A percentile compares a stretch with the other conserved stretches of the same genome.
phyloP scores from a whole-genome alignment of 1,140 invertebrate genomes.

The Thaumetopoea pityocampa region DNA sequence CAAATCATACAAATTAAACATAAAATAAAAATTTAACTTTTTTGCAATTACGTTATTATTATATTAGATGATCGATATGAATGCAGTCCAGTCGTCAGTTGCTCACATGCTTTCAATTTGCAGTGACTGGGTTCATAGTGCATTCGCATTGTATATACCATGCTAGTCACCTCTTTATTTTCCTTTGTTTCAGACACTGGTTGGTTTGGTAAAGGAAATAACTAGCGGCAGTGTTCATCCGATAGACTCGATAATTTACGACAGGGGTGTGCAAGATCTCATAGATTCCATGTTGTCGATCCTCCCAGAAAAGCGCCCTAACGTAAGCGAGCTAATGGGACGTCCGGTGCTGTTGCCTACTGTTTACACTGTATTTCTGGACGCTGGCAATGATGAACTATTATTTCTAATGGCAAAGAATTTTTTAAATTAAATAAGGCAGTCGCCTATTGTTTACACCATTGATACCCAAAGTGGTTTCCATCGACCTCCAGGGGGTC shows the following conservation, averaged over 20 bases:
- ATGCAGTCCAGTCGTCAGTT: too few relatives aligned
- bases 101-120: too few relatives aligned
- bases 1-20: too few relatives aligned
- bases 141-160: neutral
- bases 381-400: constrained; percentile 57
- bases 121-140: too few relatives aligned
- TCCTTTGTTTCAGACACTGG: constrained; percentile 69
- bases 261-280: constrained; percentile 70
- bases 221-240: constrained; percentile 69
- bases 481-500: too few relatives aligned
- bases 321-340: constrained; percentile 62
- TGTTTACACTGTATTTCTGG: constrained; percentile 56
- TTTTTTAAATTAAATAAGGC: constrained; percentile 8
- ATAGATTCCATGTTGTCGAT: constrained; percentile 73
- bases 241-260: constrained; percentile 67
- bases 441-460: too few relatives aligned
- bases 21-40: too few relatives aligned
- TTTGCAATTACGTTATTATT: too few relatives aligned
- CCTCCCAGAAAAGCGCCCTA: constrained; percentile 70
- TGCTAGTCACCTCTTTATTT: constrained; percentile 10
- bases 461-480: too few relatives aligned
- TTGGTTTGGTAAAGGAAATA: constrained; percentile 74
- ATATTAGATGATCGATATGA: too few relatives aligned
- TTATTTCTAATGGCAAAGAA: constrained; percentile 37
- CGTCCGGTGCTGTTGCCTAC: constrained; percentile 56